phyloP scores from a whole-genome alignment of 2,888 invertebrate genomes.

The Caradrina kadenii region DNA sequence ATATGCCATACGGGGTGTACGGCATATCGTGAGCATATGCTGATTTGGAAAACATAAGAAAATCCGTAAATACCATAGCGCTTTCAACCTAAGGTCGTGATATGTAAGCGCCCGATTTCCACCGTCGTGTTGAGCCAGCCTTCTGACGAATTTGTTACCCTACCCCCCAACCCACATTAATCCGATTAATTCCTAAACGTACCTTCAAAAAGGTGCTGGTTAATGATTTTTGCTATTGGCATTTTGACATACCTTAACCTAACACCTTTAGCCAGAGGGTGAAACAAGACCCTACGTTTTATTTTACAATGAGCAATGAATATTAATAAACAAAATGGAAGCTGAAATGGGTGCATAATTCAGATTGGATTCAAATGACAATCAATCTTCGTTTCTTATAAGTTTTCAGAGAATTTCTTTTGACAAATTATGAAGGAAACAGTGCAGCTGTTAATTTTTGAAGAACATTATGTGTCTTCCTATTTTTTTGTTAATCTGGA shows the following conservation, averaged over 20 bases:
- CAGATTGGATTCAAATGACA: conserved; percentile 65
- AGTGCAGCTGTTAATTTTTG: not conserved
- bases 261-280: conserved; percentile 76
- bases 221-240: conserved; percentile 85
- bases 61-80: no score
- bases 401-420: conserved; percentile 68
- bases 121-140: not conserved
- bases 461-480: not conserved
- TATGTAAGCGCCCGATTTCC: not conserved
- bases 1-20: no score
- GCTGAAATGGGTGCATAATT: conserved; percentile 68
- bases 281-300: conserved; percentile 80
- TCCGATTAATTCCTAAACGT: conserved; percentile 84
- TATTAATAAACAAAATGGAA: conserved; percentile 83
- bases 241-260: conserved; percentile 80
- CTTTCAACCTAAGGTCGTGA: no score
- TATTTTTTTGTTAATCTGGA: not conserved
- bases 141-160: conserved; percentile 11
- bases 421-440: conserved; percentile 58
- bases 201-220: conserved; percentile 78
- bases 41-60: no score
- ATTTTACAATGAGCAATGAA: conserved; percentile 85
- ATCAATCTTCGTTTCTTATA: conserved; percentile 72
- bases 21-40: no score
- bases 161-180: conserved; percentile 75